Evolutionary conservation across 2,797 vertebrate genomes (phyloP).

Genomic region (Phoeniculus purpureus): DNA sequence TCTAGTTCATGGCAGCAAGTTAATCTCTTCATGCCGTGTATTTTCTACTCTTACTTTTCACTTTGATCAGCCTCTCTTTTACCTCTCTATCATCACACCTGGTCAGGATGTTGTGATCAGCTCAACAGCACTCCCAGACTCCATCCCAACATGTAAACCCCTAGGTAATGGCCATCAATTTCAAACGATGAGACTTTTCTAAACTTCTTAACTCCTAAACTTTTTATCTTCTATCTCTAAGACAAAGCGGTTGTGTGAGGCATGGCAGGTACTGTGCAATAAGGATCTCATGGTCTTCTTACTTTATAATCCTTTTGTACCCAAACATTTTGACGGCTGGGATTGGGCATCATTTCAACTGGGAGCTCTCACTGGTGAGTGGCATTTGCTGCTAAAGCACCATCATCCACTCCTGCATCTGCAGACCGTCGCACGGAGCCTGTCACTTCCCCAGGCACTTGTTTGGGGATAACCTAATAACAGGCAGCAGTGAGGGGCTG

Average conservation of each 20-base stretch:
- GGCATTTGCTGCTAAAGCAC: constrained; percentile 63
- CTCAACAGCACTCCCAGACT: neutral
- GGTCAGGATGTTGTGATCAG: neutral
- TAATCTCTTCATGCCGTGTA: neutral
- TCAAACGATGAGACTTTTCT: neutral
- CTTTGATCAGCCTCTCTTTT: neutral
- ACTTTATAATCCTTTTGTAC: constrained; percentile 52
- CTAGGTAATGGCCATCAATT: neutral
- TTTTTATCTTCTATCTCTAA: neutral
- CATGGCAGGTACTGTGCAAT: neutral
- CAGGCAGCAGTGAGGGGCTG: neutral
- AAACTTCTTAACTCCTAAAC: neutral
- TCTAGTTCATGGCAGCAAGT: neutral
- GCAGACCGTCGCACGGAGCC: neutral
- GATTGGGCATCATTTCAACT: constrained; percentile 58
- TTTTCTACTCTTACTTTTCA: neutral
- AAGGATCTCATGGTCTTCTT: constrained; percentile 5
- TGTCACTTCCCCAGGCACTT: constrained; percentile 38
- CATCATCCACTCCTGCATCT: constrained; percentile 50
- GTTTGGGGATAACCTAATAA: constrained; percentile 82
- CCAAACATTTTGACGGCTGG: constrained; percentile 68
- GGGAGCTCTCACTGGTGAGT: constrained; percentile 79
- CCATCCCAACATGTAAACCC: neutral
- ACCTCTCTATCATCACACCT: neutral
- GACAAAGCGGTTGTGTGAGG: neutral